Base-by-base conservation (phyloP, 2,888 invertebrate genomes). In the Keiferia lycopersicella region DNA sequence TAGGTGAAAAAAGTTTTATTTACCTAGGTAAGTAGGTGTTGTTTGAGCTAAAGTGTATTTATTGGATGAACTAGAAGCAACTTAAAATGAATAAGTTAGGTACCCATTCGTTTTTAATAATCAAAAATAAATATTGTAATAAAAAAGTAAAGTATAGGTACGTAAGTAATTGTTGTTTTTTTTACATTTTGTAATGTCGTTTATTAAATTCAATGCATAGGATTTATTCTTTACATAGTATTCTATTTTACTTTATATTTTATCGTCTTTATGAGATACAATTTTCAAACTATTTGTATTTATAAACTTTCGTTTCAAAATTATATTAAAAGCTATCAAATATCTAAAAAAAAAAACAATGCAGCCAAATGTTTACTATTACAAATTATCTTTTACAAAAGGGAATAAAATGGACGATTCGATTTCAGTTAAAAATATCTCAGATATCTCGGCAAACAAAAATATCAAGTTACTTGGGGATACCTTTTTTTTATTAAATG, bases 301-400 rank as follows among this genome's bases (percentile, higher is more conserved):
- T 0, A 8, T 26, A 56, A 22, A 26, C 20, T 26, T n/a, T 11
- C 10, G 3, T 34, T 56, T 34, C 30, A 34, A 34, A 53, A 56
- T 16, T 10, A 0, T 34, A 7, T 7, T 8, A 1, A 34, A 34
- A 8, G 14, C n/a, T 45, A 45, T 60, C 45, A 60, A 45, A 45
- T 60, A 22, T 14, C 60, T 39, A 41, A 64, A 76, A 84, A 84
- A 85, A 81, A 71, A 50, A 71, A 87, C 83, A 86, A 84, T 78
- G 67, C 68, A 67, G 66, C 75, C 77, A 83, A 87, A 87, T 91
- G 84, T 91, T 91, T 90, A 90, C 88, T 84, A 80, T 88, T 83
- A 79, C 84, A 79, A 91, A 91, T 91, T 91, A 90, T 86, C 72
- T 76, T 57, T 67, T 71, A 88, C 84, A 88, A 88, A 79, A 64